Percentiles rank a stretch among this genome's conserved stretches.
Conservation (phyloP, 2,113 vertebrate genomes). For the Petrocephalus microphthalmus region DNA sequence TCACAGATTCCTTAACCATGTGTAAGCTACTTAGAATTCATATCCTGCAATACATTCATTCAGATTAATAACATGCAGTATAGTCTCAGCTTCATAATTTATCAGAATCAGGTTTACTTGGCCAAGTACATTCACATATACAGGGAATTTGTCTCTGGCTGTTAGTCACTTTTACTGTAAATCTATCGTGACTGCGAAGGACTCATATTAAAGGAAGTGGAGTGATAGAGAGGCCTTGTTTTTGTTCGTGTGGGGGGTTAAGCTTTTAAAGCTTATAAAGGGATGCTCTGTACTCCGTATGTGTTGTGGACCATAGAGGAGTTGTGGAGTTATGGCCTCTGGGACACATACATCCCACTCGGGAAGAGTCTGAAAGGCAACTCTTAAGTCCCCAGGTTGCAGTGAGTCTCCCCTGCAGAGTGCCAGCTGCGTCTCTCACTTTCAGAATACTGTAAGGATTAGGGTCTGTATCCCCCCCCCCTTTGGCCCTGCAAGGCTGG, state of each 20-base stretch:
- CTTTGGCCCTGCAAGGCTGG: background rate
- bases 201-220: background rate
- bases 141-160: background rate
- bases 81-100: background rate
- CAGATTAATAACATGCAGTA: background rate
- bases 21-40: background rate
- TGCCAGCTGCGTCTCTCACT: background rate
- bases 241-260: background rate
- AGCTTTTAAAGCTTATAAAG: background rate
- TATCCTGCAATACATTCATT: background rate
- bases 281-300: background rate
- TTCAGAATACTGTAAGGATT: background rate
- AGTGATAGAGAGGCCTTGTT: background rate
- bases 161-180: background rate
- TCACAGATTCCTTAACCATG: background rate
- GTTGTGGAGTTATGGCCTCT: background rate
- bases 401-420: background rate
- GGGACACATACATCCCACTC: background rate
- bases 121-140: background rate
- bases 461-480: background rate
- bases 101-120: background rate
- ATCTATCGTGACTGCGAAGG: background rate
- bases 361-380: background rate
- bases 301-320: background rate
- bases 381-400: background rate